These are phyloP conservation scores for Dimorphilus gyrociliatus DNA, from an alignment of 2,888 invertebrate species.

Conservation along the genomic window DNA sequence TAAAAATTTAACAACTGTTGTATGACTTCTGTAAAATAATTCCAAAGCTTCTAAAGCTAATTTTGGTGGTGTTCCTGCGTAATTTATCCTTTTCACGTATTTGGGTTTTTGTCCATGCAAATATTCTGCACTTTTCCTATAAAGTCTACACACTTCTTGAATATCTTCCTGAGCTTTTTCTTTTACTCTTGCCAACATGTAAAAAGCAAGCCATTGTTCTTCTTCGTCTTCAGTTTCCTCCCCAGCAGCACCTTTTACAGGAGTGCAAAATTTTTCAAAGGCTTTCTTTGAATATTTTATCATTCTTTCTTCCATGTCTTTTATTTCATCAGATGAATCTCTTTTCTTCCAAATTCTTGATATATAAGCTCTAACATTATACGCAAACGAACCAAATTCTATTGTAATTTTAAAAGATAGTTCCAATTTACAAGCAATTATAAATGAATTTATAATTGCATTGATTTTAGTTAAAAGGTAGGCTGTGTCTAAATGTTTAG, in stretches of 20 bases:
- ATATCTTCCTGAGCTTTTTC: conserved; percentile 47
- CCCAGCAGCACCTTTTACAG: no score
- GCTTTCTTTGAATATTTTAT: not conserved
- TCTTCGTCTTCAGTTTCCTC: conserved; percentile 47
- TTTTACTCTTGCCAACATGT: conserved; percentile 85
- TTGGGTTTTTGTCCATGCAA: conserved; percentile 61
- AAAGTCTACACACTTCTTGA: not conserved
- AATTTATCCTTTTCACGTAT: conserved; percentile 70
- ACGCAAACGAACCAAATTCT: no score
- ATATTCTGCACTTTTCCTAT: conserved; percentile 51
- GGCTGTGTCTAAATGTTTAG: no score
- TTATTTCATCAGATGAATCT: no score
- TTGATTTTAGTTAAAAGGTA: no score
- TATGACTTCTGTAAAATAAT: conserved; percentile 32
- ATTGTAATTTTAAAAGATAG: no score
- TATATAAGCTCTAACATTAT: no score
- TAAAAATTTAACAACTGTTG: no score
- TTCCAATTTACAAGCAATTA: no score
- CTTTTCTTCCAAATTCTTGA: no score
- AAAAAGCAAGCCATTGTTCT: conserved; percentile 79
- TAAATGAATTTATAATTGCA: no score
- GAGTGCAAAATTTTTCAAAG: not conserved
- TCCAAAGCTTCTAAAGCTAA: conserved; percentile 75
- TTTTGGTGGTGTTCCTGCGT: conserved; percentile 57
- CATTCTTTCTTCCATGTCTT: no score